Base-by-base conservation (phyloP, 1,140 invertebrate species). In the Drosophila littoralis region DNA sequence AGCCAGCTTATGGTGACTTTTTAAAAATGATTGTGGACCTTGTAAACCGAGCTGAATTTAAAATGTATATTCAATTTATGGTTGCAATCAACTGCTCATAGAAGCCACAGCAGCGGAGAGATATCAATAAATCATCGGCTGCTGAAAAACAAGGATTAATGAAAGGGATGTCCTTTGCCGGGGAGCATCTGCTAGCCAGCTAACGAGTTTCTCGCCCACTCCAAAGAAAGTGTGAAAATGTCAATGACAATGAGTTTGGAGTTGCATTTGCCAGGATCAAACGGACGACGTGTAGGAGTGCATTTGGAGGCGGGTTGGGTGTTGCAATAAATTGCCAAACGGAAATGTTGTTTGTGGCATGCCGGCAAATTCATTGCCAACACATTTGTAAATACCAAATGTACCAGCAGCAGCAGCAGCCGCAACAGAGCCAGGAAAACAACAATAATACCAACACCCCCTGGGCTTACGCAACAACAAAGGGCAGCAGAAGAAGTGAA, bases 291-390 rank as follows among this genome's bases (percentile, higher is more conserved):
- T 40, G 10, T 43, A 28, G 50, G 45, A 45, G 51, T 28, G 22
- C 36, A 13, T n/a, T 6, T 43, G 54, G 74, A 54, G 64, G 54
- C 22, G 22, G 22, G 22, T 0, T 28, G 22, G 22, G 22, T 28
- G 22, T 28, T 0, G 22, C 22, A 69, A 68, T 45, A 68, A 78
- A 73, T 78, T 78, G 79, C 69, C 79, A 79, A 82, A 83, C 69
- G 71, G 77, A 80, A 77, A 69, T 77, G 77, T 64, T 84, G 81
- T 72, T 84, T 84, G 73, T 57, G 67, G 67, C 67, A 64, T 64
- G 59, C 22, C 74, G 75, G 81, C 68, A 83, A 84, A 84, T 84
- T 84, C 81, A 84, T 85, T 73, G 81, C 77, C 81, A 83, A 85
- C 64, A 77, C 78, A 81, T 70, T 75, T 63, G 58, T 64, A 70